Percentiles rank a stretch among this genome's conserved stretches.
Conservation (phyloP, 2,113 vertebrate species). For the Podiceps cristatus region DNA sequence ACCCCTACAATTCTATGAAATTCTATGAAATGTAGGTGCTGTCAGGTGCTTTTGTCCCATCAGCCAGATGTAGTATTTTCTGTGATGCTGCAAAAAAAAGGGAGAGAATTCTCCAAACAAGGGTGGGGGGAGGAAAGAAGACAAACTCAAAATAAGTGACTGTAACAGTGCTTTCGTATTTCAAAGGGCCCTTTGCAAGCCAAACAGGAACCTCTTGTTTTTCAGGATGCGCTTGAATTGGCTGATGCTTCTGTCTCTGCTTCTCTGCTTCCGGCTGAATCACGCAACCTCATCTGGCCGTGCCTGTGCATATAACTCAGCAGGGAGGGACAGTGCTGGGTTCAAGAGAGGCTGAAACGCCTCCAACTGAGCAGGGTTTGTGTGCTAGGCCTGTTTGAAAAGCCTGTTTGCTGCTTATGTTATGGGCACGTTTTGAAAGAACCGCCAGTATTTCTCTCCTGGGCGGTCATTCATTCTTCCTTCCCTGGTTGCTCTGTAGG, state of each 20-base stretch:
- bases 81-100: not conserved
- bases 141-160: not conserved
- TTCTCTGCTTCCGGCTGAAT: not conserved
- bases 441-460: not conserved
- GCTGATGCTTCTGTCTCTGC: not conserved
- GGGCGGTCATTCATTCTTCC: not conserved
- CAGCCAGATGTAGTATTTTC: not conserved
- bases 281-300: not conserved
- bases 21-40: too few species aligned
- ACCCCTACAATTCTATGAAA: too few species aligned
- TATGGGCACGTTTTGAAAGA: not conserved
- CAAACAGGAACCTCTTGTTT: slow-evolving; percentile 51
- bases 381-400: not conserved
- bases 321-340: not conserved
- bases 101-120: not conserved
- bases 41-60: not conserved
- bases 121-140: not conserved
- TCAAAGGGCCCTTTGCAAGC: not conserved
- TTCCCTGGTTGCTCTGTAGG: not conserved
- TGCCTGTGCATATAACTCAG: not conserved
- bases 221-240: not conserved
- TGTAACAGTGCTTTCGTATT: not conserved
- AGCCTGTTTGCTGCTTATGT: not conserved
- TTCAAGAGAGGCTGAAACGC: not conserved
- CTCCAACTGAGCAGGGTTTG: not conserved